phyloP scores from a whole-genome alignment of 2,888 invertebrate species.

The Drosophila macrospina region DNA sequence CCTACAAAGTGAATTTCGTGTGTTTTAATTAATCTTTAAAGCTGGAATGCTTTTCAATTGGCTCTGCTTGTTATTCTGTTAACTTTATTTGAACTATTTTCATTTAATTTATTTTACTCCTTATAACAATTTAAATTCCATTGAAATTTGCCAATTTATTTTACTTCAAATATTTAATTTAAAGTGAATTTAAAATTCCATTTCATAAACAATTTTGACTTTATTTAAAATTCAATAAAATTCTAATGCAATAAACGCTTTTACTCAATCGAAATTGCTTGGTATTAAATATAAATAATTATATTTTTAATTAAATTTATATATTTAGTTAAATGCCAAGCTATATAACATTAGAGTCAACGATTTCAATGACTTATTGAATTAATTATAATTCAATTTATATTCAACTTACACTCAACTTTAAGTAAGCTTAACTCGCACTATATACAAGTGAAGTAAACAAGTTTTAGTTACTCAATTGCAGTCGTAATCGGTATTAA shows the following conservation, averaged over 20 bases:
- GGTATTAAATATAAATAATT: not conserved
- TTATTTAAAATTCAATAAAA: not conserved
- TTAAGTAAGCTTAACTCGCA: not conserved
- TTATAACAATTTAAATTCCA: too few relatives aligned
- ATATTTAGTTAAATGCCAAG: not conserved
- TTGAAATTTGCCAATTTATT: too few relatives aligned
- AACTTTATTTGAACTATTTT: too few relatives aligned
- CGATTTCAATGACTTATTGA: not conserved
- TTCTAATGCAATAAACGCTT: not conserved
- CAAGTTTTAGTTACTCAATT: constrained; percentile 10
- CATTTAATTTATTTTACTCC: too few relatives aligned
- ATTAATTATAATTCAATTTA: not conserved
- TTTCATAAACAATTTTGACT: not conserved
- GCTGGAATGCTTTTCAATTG: too few relatives aligned
- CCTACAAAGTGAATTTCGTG: too few relatives aligned
- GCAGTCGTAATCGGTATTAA: not conserved
- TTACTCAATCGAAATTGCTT: not conserved
- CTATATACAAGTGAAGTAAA: constrained; percentile 1
- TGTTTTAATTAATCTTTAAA: too few relatives aligned
- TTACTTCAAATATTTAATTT: not conserved
- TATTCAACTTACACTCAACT: constrained; percentile 2
- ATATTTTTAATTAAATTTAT: not conserved
- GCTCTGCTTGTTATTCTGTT: not conserved
- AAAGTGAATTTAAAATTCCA: not conserved
- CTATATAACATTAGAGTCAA: not conserved